Base-by-base conservation (phyloP, 1,140 invertebrate genomes). In the Periplaneta americana region DNA sequence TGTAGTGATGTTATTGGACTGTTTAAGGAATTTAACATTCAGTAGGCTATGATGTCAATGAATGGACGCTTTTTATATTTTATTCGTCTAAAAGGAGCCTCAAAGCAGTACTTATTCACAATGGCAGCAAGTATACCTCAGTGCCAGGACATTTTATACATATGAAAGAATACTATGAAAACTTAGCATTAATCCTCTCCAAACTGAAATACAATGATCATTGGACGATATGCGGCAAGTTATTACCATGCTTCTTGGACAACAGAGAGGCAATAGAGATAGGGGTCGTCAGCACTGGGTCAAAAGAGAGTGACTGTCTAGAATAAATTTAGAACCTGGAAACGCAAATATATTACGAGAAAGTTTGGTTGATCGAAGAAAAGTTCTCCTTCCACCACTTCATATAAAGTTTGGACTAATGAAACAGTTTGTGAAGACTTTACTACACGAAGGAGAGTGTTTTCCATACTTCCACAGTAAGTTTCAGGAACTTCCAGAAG, bases 361-460 rank as follows among this genome's bases (percentile, higher is more conserved):
- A 77, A 77, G 31, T 77, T 80, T 85, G 32, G 83, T 86, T 33
- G 37, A 34, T 6, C 78, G 81, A 82, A 82, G 85, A 22, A 83
- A 85, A 83, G 84, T 85, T 57, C 82, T 86, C 78, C 79, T 87
- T 81, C 85, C 86, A 82, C 85, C 84, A 81, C 80, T 87, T 15
- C 85, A 88, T 82, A 87, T 88, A 18, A 88, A 87, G 79, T 79
- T 86, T 34, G 84, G 83, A 13, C 78, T 87, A 10, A 86, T 86
- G 81, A 88, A 88, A 83, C 86, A 87, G 66, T 88, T 87, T 85
- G 85, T 87, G 1, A 87, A 88, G 80, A 83, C 85, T 10, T 78
- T 86, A 31, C 34, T 84, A 80, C 81, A 82, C 75, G 80, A 85
- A 1, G 79, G 35, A 77, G n/a, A 76, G 79, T 80, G 81, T 57